Evolutionary conservation across 1,140 invertebrate genomes (phyloP).

Genomic region (Drosophila nigromelanica): DNA sequence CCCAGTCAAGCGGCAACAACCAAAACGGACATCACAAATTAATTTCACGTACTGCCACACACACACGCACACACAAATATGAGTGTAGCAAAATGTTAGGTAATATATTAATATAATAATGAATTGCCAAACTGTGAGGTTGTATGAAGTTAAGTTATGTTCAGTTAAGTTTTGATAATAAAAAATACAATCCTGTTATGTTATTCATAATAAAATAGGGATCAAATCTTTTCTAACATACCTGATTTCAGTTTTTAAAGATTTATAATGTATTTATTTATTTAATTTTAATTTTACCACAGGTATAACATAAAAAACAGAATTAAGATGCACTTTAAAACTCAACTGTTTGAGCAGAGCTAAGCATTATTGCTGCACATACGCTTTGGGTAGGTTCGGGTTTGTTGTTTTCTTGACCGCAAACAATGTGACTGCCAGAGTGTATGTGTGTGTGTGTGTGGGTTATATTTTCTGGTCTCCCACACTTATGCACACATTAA

Average conservation of each 20-base stretch:
- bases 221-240: too few species aligned
- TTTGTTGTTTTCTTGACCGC: conserved; percentile 3
- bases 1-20: conserved; percentile 18
- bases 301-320: too few species aligned
- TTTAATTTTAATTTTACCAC: too few species aligned
- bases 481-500: conserved; percentile 5
- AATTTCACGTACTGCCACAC: conserved; percentile 51
- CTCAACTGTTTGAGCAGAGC: too few species aligned
- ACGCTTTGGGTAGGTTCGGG: not conserved
- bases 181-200: too few species aligned
- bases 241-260: too few species aligned
- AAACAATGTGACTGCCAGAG: conserved; percentile 13
- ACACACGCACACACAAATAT: not conserved
- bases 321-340: too few species aligned
- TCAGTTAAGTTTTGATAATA: too few species aligned
- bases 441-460: conserved; percentile 2
- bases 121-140: conserved; percentile 8
- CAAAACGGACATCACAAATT: conserved; percentile 58
- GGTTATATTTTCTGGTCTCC: conserved; percentile 2
- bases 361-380: too few species aligned
- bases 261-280: too few species aligned
- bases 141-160: too few species aligned
- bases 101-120: conserved; percentile 19
- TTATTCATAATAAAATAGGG: too few species aligned
- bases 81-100: conserved; percentile 24